phyloP scores from a whole-genome alignment of 2,797 vertebrate species.

The Acanthurus tractus region DNA sequence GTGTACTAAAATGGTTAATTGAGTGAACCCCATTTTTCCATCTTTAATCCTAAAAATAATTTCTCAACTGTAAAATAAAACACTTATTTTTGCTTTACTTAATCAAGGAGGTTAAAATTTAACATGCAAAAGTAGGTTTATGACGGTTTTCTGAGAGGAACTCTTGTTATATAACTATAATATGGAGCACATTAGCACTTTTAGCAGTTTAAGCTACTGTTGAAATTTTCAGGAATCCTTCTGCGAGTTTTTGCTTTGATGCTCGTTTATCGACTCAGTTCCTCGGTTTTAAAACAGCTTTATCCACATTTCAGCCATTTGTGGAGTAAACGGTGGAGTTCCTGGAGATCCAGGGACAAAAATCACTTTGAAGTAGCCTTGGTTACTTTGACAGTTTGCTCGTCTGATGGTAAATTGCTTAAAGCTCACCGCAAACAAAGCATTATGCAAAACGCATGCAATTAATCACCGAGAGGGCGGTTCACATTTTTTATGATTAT shows the following conservation, averaged over 20 bases:
- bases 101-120: background rate
- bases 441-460: constrained; percentile 81
- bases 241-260: background rate
- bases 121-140: too few species aligned
- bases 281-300: constrained; percentile 17
- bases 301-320: constrained; percentile 23
- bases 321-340: constrained; percentile 33
- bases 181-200: background rate
- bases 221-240: background rate
- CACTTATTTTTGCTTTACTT: background rate
- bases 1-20: background rate
- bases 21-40: background rate
- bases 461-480: constrained; percentile 79
- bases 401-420: constrained; percentile 72
- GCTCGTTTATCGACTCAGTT: constrained; percentile 8
- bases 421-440: constrained; percentile 80
- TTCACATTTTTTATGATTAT: constrained; percentile 82
- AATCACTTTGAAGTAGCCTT: constrained; percentile 76
- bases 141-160: background rate
- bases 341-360: constrained; percentile 34
- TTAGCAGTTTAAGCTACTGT: background rate
- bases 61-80: background rate
- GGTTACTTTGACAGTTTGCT: constrained; percentile 68
- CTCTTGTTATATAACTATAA: background rate
- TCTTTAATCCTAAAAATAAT: background rate